phyloP scores from a whole-genome alignment of 2,888 invertebrate genomes.

The Cheilosia grossa region DNA sequence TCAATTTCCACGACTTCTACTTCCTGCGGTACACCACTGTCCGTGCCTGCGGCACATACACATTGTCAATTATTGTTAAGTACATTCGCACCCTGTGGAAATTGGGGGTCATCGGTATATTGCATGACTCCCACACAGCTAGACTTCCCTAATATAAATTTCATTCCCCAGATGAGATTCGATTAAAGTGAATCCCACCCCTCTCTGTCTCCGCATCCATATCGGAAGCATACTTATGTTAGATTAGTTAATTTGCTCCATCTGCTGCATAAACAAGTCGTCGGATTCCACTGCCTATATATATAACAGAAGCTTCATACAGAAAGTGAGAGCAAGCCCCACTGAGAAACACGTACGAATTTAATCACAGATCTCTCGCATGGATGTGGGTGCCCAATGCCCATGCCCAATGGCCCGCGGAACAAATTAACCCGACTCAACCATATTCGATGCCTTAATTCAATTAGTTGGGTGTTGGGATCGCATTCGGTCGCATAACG shows the following conservation, averaged over 20 bases:
- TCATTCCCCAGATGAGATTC: constrained; percentile 55
- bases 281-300: constrained; percentile 8
- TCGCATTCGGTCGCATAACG: constrained; percentile 55
- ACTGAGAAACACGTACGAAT: constrained; percentile 6
- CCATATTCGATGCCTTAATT: constrained; percentile 63
- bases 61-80: constrained; percentile 41
- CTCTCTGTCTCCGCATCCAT: constrained; percentile 1
- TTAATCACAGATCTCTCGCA: constrained; percentile 48
- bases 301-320: neutral
- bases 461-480: constrained; percentile 69
- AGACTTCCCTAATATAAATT: constrained; percentile 57
- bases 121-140: constrained; percentile 39
- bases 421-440: constrained; percentile 35
- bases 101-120: constrained; percentile 47
- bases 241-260: constrained; percentile 72
- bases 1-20: too few relatives aligned
- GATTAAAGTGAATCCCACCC: constrained; percentile 59
- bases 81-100: constrained; percentile 44
- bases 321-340: constrained; percentile 36
- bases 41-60: neutral
- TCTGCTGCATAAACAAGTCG: constrained; percentile 61
- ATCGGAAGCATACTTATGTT: constrained; percentile 65
- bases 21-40: neutral
- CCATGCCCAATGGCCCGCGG: constrained; percentile 52
- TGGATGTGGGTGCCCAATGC: constrained; percentile 17